Evolutionary conservation across 1,140 invertebrate species (phyloP).

Genomic region (Cyclina sinensis): DNA sequence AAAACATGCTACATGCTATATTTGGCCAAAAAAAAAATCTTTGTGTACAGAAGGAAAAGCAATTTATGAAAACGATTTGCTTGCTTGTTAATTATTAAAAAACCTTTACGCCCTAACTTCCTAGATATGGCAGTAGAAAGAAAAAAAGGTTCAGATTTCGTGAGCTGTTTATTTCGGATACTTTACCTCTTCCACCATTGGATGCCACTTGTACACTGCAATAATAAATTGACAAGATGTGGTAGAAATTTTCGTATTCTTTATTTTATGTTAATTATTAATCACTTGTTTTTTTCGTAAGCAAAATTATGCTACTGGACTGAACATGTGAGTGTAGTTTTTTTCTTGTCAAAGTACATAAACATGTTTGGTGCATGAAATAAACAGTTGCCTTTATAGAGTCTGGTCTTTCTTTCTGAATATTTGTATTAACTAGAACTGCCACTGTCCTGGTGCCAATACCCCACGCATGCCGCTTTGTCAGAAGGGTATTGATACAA

Average conservation of each 20-base stretch:
- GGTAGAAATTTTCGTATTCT: conserved; percentile 1
- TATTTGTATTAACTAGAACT: too few species aligned
- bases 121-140: too few species aligned
- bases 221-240: neutral
- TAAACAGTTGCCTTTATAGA: conserved; percentile 63
- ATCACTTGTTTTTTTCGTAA: neutral
- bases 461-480: too few species aligned
- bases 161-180: neutral
- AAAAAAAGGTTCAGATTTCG: neutral
- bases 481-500: too few species aligned
- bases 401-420: too few species aligned
- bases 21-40: too few species aligned
- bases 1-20: too few species aligned
- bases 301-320: conserved; percentile 27
- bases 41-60: too few species aligned
- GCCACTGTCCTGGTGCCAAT: too few species aligned
- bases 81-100: too few species aligned
- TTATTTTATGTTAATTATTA: neutral
- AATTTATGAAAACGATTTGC: too few species aligned
- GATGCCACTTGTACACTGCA: neutral
- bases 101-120: too few species aligned
- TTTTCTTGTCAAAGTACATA: conserved; percentile 27
- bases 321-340: conserved; percentile 46
- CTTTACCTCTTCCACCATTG: neutral
- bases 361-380: conserved; percentile 66